Evolutionary conservation across 2,888 invertebrate species (phyloP).

Genomic region (Copidosoma aretas): DNA sequence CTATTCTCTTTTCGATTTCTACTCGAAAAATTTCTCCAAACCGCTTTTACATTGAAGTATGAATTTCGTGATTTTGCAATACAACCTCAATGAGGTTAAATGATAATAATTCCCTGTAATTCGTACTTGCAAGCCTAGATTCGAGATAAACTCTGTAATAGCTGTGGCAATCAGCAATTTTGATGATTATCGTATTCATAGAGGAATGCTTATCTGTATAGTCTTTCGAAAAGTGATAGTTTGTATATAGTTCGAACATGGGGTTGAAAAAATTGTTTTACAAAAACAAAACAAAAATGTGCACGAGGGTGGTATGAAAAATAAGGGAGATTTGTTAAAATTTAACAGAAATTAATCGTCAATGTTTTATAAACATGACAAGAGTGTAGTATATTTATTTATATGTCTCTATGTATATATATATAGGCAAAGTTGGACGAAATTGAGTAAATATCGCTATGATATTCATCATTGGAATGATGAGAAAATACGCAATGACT

Average conservation of each 20-base stretch:
- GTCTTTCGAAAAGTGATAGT: constrained; percentile 23
- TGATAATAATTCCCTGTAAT: constrained; percentile 25
- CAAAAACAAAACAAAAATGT: constrained; percentile 50
- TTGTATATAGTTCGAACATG: neutral
- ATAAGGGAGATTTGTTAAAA: constrained; percentile 57
- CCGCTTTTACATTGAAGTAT: constrained; percentile 20
- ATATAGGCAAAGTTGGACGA: constrained; percentile 56
- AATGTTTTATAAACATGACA: constrained; percentile 62
- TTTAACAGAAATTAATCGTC: constrained; percentile 61
- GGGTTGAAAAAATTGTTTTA: constrained; percentile 46
- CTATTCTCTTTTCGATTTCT: constrained; percentile 21
- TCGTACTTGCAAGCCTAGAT: constrained; percentile 35
- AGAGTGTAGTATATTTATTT: constrained; percentile 59
- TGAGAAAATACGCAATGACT: constrained; percentile 39
- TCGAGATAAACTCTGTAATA: constrained; percentile 26
- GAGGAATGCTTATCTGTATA: constrained; percentile 37
- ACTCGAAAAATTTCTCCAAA: constrained; percentile 31
- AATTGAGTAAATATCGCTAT: constrained; percentile 49
- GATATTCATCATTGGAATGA: constrained; percentile 44
- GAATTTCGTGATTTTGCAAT: constrained; percentile 21
- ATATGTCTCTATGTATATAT: constrained; percentile 40
- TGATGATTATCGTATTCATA: constrained; percentile 31
- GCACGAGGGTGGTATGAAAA: constrained; percentile 40
- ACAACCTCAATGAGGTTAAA: constrained; percentile 39
- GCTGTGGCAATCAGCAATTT: constrained; percentile 34